These are phyloP conservation scores for Agrilus cyanescens DNA, from an alignment of 2,888 invertebrate genomes.

Conservation along the genomic window DNA sequence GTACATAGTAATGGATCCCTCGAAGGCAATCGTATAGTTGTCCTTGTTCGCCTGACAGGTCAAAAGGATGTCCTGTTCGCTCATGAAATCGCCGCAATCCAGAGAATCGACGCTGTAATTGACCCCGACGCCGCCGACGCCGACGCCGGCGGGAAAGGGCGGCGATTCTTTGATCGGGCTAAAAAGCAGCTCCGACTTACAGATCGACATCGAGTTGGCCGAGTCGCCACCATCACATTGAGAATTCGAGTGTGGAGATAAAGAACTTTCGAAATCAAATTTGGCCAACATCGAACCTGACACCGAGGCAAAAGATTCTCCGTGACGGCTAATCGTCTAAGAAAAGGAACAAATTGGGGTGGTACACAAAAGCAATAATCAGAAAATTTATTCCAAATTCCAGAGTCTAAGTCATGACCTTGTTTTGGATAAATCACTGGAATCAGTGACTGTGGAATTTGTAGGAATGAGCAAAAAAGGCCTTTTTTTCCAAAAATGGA, in stretches of 20 bases:
- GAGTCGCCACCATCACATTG: constrained; percentile 66
- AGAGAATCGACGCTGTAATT: constrained; percentile 85
- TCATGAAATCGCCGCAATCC: constrained; percentile 65
- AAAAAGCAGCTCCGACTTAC: constrained; percentile 83
- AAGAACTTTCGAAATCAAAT: constrained; percentile 64
- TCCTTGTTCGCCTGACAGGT: constrained; percentile 89
- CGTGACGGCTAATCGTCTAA: constrained; percentile 60
- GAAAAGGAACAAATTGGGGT: constrained; percentile 1
- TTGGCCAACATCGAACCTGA: constrained; percentile 71
- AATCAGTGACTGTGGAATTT: too few relatives aligned
- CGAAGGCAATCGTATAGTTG: constrained; percentile 91
- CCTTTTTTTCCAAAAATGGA: not conserved
- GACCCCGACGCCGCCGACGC: constrained; percentile 42
- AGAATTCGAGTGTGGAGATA: constrained; percentile 63
- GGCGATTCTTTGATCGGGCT: constrained; percentile 78
- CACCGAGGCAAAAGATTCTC: constrained; percentile 74
- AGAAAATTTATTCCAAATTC: too few relatives aligned
- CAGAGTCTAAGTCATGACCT: too few relatives aligned
- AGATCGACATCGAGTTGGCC: constrained; percentile 77
- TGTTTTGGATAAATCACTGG: too few relatives aligned
- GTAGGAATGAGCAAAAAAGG: too few relatives aligned
- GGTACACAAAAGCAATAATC: too few relatives aligned
- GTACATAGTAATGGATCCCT: constrained; percentile 74
- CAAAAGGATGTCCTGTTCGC: constrained; percentile 74
- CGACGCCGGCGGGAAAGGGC: not conserved